Base-by-base conservation (phyloP, 2,888 invertebrate genomes). In the Parnassius mnemosyne region DNA sequence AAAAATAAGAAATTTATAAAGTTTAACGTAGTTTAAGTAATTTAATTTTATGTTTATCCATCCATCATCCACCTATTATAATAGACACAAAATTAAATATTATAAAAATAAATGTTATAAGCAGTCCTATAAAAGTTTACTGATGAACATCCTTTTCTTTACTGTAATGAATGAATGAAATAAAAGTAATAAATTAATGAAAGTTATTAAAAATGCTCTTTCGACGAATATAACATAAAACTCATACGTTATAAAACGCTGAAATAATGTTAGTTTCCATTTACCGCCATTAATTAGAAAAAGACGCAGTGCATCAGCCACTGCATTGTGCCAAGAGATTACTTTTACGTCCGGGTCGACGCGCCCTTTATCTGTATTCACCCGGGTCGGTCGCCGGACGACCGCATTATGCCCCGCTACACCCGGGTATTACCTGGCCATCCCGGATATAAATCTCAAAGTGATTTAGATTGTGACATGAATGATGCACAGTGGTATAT, bases 311-410 rank as follows among this genome's bases (percentile, higher is more conserved):
- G 60, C 56, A 60, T 53, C 63, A 51, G 63, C 49, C 13, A 46
- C 52, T 60, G 63, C 63, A 60, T 63, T 60, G 63, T 60, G 63
- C 55, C 58, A 59, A 54, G 63, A 61, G 59, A 61, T 65, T 59
- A 61, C 56, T 56, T 34, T 52, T 9, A 53, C 65, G 57, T 63
- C 69, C 73, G 73, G 77, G 74, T 75, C 76, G 76, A 70, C 72
- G 72, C 51, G 55, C 47, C 60, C 71, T 74, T 81, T 80, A 84
- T 85, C 81, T 79, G 84, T 81, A 84, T 85, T 84, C 85, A 77
- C 66, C 72, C 77, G 79, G 76, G 71, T 57, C 67, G 71, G 76
- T 84, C 81, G 83, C 81, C 81, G 80, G 76, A 65, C 71, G 71
- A 71, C 77, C 76, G 78, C 74, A 75, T 71, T 71, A 68, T 69